phyloP scores from a whole-genome alignment of 1,140 invertebrate genomes.

The Papilio helenus region DNA sequence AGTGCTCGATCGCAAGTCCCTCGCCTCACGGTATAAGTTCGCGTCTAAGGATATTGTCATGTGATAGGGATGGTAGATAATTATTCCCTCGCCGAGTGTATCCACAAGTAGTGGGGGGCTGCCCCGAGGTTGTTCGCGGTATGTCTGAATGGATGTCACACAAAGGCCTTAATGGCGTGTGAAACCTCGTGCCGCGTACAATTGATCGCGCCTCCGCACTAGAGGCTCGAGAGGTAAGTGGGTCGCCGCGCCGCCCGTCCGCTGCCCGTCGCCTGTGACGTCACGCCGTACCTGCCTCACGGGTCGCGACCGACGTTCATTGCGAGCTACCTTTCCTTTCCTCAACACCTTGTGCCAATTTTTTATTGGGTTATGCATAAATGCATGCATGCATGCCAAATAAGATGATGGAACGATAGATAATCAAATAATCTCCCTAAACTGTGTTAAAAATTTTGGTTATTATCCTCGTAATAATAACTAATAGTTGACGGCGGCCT shows the following conservation, averaged over 20 bases:
- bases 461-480: not conserved
- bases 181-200: not conserved
- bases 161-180: not conserved
- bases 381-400: no score
- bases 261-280: not conserved
- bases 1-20: no score
- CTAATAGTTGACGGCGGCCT: not conserved
- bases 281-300: not conserved
- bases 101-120: no score
- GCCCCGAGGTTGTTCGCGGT: no score
- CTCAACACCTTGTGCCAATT: not conserved
- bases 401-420: no score
- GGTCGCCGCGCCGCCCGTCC: not conserved
- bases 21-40: no score
- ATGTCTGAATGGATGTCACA: not conserved
- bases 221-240: not conserved
- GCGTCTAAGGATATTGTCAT: not conserved
- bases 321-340: not conserved
- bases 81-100: not conserved
- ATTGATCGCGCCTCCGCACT: not conserved
- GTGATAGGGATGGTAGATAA: not conserved
- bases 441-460: not conserved
- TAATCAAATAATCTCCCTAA: not conserved
- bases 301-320: not conserved
- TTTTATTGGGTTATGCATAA: not conserved